A percentile compares a stretch with the other conserved stretches of the same genome.
Evolutionary conservation across 2,113 vertebrate species (phyloP).

Genomic region (Lasiurus borealis): DNA sequence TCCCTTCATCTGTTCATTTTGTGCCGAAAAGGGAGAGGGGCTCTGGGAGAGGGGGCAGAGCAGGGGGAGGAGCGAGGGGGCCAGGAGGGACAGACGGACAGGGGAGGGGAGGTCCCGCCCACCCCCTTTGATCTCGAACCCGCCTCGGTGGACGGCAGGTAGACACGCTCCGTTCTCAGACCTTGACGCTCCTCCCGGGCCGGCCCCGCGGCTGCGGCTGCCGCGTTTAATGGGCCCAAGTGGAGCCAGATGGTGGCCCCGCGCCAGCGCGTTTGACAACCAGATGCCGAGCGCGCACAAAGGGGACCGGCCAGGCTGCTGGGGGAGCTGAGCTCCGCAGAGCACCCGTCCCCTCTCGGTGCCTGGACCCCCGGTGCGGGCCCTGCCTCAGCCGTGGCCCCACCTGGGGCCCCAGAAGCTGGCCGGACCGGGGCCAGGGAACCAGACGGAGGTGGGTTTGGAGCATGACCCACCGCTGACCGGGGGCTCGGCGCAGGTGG

Average conservation of each 20-base stretch:
- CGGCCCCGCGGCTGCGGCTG: conserved; percentile 69
- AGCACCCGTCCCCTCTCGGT: rapidly evolving
- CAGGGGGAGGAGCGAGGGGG: background rate
- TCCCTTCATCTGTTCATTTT: conserved; percentile 39
- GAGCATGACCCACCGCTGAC: background rate
- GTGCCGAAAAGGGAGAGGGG: background rate
- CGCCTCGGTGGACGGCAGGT: background rate
- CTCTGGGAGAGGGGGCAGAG: no score
- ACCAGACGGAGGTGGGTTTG: background rate
- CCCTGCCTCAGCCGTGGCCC: background rate
- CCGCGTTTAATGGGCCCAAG: conserved; percentile 80
- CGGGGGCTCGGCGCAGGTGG: background rate
- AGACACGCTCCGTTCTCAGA: conserved; percentile 82
- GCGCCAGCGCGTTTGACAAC: conserved; percentile 83
- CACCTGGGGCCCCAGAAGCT: no score
- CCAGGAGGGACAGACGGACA: background rate
- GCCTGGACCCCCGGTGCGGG: background rate
- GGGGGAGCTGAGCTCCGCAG: background rate
- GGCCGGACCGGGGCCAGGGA: background rate
- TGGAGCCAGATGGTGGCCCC: conserved; percentile 79
- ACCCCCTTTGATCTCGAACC: conserved; percentile 50
- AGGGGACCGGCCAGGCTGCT: conserved; percentile 68
- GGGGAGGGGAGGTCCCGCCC: background rate
- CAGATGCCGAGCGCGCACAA: conserved; percentile 84
- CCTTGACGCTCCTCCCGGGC: conserved; percentile 71